Evolutionary conservation across 1,140 invertebrate species (phyloP).

Genomic region (Atta texana): DNA sequence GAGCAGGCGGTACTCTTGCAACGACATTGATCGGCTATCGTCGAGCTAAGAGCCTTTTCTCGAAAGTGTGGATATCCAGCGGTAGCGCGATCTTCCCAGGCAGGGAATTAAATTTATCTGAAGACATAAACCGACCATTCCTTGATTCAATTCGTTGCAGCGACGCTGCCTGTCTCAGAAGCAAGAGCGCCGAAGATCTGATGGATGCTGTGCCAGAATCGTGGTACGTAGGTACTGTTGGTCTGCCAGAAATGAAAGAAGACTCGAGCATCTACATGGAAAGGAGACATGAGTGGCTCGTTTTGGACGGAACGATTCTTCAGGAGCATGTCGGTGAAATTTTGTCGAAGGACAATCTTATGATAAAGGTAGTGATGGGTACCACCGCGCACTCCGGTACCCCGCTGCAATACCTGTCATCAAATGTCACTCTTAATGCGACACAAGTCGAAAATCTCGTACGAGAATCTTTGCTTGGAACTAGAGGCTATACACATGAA

Average conservation of each 20-base stretch:
- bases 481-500: conserved; percentile 87
- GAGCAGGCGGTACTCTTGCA: conserved; percentile 92
- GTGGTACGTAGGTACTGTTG: conserved; percentile 89
- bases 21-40: conserved; percentile 89
- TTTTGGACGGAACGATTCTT: conserved; percentile 90
- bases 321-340: conserved; percentile 88
- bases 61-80: conserved; percentile 91
- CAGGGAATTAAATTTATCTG: conserved; percentile 87
- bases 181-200: conserved; percentile 88
- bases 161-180: conserved; percentile 88
- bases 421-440: conserved; percentile 88
- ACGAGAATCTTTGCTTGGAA: conserved; percentile 89
- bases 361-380: conserved; percentile 89
- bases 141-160: conserved; percentile 86
- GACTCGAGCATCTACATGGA: conserved; percentile 80
- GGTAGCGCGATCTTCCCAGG: conserved; percentile 90
- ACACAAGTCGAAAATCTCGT: conserved; percentile 88
- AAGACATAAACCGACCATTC: conserved; percentile 88
- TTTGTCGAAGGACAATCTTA: conserved; percentile 86
- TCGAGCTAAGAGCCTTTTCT: conserved; percentile 88
- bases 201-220: conserved; percentile 89
- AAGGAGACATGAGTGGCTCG: conserved; percentile 91
- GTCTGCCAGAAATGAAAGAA: conserved; percentile 88
- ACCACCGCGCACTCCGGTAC: conserved; percentile 90
- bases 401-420: conserved; percentile 86